phyloP scores from a whole-genome alignment of 2,797 vertebrate species.

The Rallus crepitans region DNA sequence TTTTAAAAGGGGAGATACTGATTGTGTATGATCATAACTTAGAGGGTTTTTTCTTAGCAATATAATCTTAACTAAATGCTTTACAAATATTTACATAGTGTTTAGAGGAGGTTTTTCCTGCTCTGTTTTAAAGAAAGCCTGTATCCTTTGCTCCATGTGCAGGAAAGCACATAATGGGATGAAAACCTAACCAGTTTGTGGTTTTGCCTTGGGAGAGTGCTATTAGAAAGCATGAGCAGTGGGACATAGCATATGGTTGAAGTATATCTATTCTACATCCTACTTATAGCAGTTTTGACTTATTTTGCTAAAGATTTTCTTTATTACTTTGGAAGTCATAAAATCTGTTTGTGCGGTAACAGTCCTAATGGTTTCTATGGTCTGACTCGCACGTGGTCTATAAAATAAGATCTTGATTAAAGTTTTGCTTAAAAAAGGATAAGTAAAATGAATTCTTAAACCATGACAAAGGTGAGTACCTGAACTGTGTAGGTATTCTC shows the following conservation, averaged over 20 bases:
- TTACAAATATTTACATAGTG: neutral
- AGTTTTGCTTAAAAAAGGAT: neutral
- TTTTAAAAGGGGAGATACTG: neutral
- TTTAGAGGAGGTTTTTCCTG: neutral
- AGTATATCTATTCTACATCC: rapidly evolving
- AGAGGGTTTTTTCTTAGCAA: neutral
- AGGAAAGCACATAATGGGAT: neutral
- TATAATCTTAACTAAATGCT: neutral
- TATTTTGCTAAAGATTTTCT: neutral
- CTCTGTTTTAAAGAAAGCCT: neutral
- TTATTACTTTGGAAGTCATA: neutral
- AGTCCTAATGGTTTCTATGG: neutral
- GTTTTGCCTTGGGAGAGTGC: neutral
- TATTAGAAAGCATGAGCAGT: neutral
- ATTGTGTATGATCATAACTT: neutral
- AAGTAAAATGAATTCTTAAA: neutral
- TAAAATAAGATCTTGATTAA: neutral
- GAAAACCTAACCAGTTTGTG: neutral
- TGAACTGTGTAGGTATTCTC: neutral
- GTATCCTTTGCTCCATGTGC: neutral
- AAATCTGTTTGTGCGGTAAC: neutral
- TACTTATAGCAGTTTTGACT: neutral
- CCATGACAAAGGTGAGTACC: neutral
- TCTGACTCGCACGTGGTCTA: neutral
- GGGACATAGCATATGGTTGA: neutral